Evolutionary conservation across 2,113 vertebrate species (phyloP), one percentile per base, ranked within the genome.

Genomic region (Ondatra zibethicus): DNA sequence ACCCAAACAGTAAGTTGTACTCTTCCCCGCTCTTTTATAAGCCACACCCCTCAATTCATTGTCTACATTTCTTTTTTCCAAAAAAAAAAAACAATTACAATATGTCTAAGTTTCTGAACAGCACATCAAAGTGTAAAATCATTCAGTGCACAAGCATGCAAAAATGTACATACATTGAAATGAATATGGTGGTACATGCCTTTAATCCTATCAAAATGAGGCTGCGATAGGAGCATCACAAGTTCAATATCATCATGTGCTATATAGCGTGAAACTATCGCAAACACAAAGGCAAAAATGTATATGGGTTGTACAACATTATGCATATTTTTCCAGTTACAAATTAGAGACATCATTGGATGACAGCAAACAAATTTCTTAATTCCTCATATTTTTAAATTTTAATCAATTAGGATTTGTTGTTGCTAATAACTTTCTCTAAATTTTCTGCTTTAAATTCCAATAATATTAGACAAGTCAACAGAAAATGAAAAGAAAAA

Each of bases 1-100:
- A 96, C 86, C 52, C 95, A 80, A 72, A 88, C 29, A 97, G 77
- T 16, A 80, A 9, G 42, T 76, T 0, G 21, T 55, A 65, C 84
- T 66, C 45, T 84, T 45, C 7, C 9, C 90, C 66, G 4, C 25
- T 80, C 6, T 76, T 81, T 70, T 72, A 55, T 5, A 92, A 81
- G 92, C 14, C 3, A 89, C 21, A 12, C 10, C 10, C 13, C 5
- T 39, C 58, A 58, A 72, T 36, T 63, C 3, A 82, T 39, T 19
- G 11, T 27, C 4, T n/a, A 23, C 2, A 45, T 42, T 39, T 81
- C 33, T 39, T 39, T 82, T 61, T 2, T 12, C 2, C 19, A 9
- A 4, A 65, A 10, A 4, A 65, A 10, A 42, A 92, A n/a, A 91
- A 80, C 72, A 2, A 19, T 70, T 19, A 87, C n/a, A 63, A 92